A percentile compares a stretch with the other conserved stretches of the same genome.
Evolutionary conservation across 2,113 vertebrate genomes (phyloP).

Genomic region (Panthera tigris): DNA sequence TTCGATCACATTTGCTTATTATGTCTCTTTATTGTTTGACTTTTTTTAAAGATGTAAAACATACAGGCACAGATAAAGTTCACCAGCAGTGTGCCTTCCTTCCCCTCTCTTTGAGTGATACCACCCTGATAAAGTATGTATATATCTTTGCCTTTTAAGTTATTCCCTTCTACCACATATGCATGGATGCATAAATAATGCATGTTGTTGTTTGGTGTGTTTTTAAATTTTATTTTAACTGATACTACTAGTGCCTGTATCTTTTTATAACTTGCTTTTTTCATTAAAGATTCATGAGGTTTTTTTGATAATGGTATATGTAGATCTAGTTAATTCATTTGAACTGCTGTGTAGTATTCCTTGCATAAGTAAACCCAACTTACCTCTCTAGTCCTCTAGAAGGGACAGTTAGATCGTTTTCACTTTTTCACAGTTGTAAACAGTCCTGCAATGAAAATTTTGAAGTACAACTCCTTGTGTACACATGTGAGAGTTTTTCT

Average conservation of each 20-base stretch:
- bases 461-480: neutral
- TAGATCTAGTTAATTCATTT: neutral
- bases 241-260: neutral
- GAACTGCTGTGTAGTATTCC: neutral
- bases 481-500: neutral
- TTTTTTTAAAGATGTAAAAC: neutral
- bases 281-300: neutral
- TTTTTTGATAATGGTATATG: neutral
- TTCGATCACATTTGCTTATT: neutral
- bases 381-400: neutral
- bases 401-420: neutral
- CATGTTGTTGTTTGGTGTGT: neutral
- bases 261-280: slow-evolving; percentile 1
- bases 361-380: neutral
- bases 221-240: slow-evolving; percentile 11
- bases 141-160: neutral
- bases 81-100: neutral
- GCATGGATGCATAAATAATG: neutral
- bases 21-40: neutral
- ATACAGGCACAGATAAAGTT: neutral
- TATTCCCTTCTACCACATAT: neutral
- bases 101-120: neutral
- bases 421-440: neutral
- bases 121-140: neutral
- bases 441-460: neutral